Percentiles rank a stretch among this genome's conserved stretches.
These are phyloP conservation scores for Eristalis intricaria DNA, from an alignment of 2,888 invertebrate genomes.

Conservation along the genomic window DNA sequence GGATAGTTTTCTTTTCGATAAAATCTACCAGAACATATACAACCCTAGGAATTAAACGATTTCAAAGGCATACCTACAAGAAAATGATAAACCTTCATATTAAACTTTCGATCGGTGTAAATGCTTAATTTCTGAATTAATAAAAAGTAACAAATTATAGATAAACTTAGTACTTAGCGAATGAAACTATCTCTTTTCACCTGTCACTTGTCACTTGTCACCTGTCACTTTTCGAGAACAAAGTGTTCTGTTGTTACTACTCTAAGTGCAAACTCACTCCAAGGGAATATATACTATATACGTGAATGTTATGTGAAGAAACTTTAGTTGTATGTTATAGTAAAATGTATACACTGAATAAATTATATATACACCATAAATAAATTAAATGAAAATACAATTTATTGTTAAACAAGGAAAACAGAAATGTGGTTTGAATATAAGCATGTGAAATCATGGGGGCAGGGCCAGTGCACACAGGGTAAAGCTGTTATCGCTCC, in stretches of 20 bases:
- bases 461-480: too few relatives aligned
- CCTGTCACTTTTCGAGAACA: slow-evolving; percentile 7
- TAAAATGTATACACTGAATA: slow-evolving; percentile 52
- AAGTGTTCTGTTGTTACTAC: slow-evolving; percentile 41
- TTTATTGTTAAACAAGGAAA: neutral
- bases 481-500: too few relatives aligned
- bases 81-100: neutral
- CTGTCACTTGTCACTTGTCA: neutral
- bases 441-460: neutral
- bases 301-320: slow-evolving; percentile 47
- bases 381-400: slow-evolving; percentile 26
- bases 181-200: slow-evolving; percentile 1
- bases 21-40: neutral
- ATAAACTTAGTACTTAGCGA: neutral
- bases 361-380: slow-evolving; percentile 52
- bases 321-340: slow-evolving; percentile 26
- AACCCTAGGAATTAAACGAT: neutral
- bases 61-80: neutral
- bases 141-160: neutral
- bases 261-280: slow-evolving; percentile 47
- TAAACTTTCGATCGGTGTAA: neutral
- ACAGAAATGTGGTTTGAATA: neutral
- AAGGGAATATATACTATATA: slow-evolving; percentile 44
- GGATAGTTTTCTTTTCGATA: neutral
- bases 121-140: neutral